Base-by-base conservation (phyloP, 2,113 vertebrate species). In the Cairina moschata region DNA sequence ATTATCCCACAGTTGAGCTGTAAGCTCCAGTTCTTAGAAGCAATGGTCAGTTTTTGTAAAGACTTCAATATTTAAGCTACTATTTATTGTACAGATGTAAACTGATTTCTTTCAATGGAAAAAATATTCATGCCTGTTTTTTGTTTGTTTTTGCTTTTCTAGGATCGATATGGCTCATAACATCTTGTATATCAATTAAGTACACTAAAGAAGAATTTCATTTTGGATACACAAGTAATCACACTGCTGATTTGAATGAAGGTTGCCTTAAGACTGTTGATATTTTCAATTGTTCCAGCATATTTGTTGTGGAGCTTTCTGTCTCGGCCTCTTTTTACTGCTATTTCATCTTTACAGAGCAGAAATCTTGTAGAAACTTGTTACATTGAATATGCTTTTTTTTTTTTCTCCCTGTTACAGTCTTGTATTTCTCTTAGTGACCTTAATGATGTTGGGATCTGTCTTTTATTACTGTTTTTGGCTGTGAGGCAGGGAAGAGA, bases 91-190 rank as follows among this genome's bases (percentile, higher is more conserved):
- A 76, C 20, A 36, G 50, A 29, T 46, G 4, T 20, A 72, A 90
- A 32, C 12, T 21, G 6, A 67, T 81, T 74, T 46, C 3, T 85
- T 67, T 48, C 29, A 23, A 0, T 76, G 58, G 28, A 52, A 89
- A 62, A 46, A 9, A 9, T 40, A 17, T 12, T 75, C 28, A 59
- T 36, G 32, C 5, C 42, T 92, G 11, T 16, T 28, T 38, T 23
- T 25, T 60, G 23, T 26, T 63, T 75, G 44, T 84, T 74, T 59
- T 60, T 88, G 14, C 60, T 77, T 72, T 60, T 21, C 15, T 56
- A 98, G 98, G 98, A 98, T 83, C 98, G 98, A 26, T 98, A 98
- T 0, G 97, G 98, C 38, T 98, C 98, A 6, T 98, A 97, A 95
- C 29, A 2, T 48, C 69, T 40, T 79, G 44, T 32, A 11, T 86